These are phyloP conservation scores for Chrysodeixis includens DNA, from an alignment of 2,888 invertebrate genomes.

Conservation along the genomic window DNA sequence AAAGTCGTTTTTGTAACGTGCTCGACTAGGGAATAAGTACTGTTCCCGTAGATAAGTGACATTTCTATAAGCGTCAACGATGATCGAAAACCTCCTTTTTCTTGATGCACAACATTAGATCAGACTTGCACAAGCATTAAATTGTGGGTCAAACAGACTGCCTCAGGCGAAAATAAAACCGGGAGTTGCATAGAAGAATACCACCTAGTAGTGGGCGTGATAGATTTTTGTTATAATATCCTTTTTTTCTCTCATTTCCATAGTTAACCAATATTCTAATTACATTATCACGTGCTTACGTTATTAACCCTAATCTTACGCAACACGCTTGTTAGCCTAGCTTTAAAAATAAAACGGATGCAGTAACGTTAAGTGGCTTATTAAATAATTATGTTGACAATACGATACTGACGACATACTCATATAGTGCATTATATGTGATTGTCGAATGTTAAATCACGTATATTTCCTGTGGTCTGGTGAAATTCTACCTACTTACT, in stretches of 20 bases:
- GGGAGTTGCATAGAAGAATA: too few relatives aligned
- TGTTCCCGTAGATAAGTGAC: too few relatives aligned
- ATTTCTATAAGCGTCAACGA: too few relatives aligned
- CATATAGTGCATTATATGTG: too few relatives aligned
- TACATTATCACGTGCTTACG: not conserved
- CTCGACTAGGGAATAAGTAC: not conserved
- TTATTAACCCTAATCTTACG: slow-evolving; percentile 17
- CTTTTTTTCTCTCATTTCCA: too few relatives aligned
- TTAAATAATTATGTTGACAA: slow-evolving; percentile 36
- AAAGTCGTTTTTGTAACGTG: not conserved
- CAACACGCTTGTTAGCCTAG: slow-evolving; percentile 18
- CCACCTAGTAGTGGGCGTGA: too few relatives aligned
- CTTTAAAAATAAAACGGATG: slow-evolving; percentile 25
- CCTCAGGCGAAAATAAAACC: too few relatives aligned
- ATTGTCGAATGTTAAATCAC: not conserved
- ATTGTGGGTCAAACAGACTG: too few relatives aligned
- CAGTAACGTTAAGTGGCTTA: slow-evolving; percentile 28
- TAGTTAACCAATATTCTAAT: not conserved
- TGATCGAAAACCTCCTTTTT: too few relatives aligned
- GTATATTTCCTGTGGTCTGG: not conserved
- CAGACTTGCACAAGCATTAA: too few relatives aligned
- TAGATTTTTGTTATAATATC: too few relatives aligned
- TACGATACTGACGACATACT: slow-evolving; percentile 12
- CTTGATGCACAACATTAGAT: too few relatives aligned
- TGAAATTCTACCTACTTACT: not conserved